These are phyloP conservation scores for Drosophila varians DNA, from an alignment of 1,140 invertebrate genomes.

Conservation along the genomic window DNA sequence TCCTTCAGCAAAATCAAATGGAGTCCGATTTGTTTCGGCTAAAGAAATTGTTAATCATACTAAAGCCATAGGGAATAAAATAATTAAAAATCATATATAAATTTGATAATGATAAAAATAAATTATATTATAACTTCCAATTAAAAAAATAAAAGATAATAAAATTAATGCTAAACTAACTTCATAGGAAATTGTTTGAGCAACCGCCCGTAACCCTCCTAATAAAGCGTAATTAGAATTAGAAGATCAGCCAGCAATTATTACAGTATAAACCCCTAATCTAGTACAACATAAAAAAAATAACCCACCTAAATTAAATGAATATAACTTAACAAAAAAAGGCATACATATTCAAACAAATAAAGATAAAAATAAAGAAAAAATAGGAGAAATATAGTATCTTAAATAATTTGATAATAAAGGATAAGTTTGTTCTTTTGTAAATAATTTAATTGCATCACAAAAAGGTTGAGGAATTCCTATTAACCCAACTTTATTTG, in stretches of 20 bases:
- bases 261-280: slow-evolving; percentile 84
- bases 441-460: slow-evolving; percentile 88
- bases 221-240: slow-evolving; percentile 88
- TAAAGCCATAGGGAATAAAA: slow-evolving; percentile 85
- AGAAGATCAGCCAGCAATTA: slow-evolving; percentile 86
- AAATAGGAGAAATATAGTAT: slow-evolving; percentile 86
- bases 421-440: slow-evolving; percentile 85
- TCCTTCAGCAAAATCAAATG: slow-evolving; percentile 89
- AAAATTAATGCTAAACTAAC: slow-evolving; percentile 80
- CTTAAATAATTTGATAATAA: slow-evolving; percentile 84
- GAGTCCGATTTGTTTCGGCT: slow-evolving; percentile 89
- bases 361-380: slow-evolving; percentile 85
- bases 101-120: slow-evolving; percentile 79
- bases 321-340: slow-evolving; percentile 81
- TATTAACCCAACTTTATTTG: slow-evolving; percentile 87
- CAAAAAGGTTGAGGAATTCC: slow-evolving; percentile 87
- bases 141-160: slow-evolving; percentile 67
- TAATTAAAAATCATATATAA: slow-evolving; percentile 84
- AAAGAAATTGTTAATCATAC: slow-evolving; percentile 86
- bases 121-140: slow-evolving; percentile 58
- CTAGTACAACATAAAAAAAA: slow-evolving; percentile 80
- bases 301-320: slow-evolving; percentile 80
- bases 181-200: slow-evolving; percentile 86
- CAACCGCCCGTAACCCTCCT: slow-evolving; percentile 86
- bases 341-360: slow-evolving; percentile 84